Conservation (phyloP, 2,797 vertebrate genomes). For the Ataeniobius toweri region DNA sequence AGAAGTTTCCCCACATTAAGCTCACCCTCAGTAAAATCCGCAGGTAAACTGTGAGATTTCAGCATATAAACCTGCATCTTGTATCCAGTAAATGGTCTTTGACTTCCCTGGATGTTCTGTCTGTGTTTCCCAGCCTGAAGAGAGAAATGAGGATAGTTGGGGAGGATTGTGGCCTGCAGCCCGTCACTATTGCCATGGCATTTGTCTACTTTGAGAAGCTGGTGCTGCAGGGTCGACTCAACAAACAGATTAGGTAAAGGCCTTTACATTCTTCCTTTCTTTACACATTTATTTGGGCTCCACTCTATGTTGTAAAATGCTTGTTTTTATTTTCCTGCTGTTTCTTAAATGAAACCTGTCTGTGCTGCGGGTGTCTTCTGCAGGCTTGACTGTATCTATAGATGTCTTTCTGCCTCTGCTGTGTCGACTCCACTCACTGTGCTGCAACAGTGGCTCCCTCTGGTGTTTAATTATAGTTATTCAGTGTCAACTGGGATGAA, state of each 20-base stretch:
- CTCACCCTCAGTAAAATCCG: conserved; percentile 96
- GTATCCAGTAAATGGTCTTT: not conserved
- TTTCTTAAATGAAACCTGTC: no score
- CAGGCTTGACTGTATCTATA: no score
- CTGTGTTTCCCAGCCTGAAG: conserved; percentile 84
- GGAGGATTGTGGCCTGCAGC: conserved; percentile 91
- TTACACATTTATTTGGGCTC: not conserved
- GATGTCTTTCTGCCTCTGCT: not conserved
- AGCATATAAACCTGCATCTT: rapidly evolving
- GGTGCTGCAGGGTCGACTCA: conserved; percentile 93
- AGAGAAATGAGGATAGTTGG: conserved; percentile 91
- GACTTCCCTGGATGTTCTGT: not conserved
- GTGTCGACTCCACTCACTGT: not conserved
- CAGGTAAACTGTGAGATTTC: conserved; percentile 79
- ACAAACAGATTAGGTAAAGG: conserved; percentile 89
- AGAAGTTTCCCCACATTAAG: conserved; percentile 95
- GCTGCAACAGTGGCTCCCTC: not conserved
- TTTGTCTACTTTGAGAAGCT: conserved; percentile 99
- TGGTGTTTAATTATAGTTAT: not conserved
- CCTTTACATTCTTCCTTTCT: no score
- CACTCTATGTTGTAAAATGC: not conserved
- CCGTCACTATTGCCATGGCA: conserved; percentile 91
- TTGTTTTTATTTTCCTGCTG: no score
- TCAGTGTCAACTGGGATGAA: not conserved
- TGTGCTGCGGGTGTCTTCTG: no score